These are phyloP conservation scores for Amorpha juglandis DNA, from an alignment of 2,888 invertebrate genomes.

Conservation along the genomic window DNA sequence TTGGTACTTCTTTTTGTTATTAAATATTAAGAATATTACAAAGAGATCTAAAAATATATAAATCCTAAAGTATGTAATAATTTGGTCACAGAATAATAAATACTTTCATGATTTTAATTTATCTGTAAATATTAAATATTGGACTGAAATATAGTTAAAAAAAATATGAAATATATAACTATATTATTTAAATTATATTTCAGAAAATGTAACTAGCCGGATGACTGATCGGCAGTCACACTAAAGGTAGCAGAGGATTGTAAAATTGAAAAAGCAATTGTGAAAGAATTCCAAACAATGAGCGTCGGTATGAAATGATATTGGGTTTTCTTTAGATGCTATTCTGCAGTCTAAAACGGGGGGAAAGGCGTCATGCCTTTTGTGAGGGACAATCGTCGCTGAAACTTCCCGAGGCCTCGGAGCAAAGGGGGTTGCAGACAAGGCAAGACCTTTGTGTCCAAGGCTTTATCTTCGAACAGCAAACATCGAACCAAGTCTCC, in stretches of 20 bases:
- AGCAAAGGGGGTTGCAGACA: conserved; percentile 39
- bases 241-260: conserved; percentile 52
- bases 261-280: conserved; percentile 74
- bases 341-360: conserved; percentile 60
- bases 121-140: no score
- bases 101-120: no score
- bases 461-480: conserved; percentile 65
- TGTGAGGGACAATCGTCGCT: conserved; percentile 74
- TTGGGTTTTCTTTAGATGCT: conserved; percentile 72
- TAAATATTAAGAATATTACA: no score
- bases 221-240: conserved; percentile 1
- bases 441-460: conserved; percentile 68
- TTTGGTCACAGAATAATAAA: no score
- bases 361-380: conserved; percentile 55
- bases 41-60: no score
- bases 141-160: no score
- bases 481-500: conserved; percentile 56
- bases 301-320: conserved; percentile 65
- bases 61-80: no score
- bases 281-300: conserved; percentile 72
- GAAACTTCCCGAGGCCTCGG: conserved; percentile 52
- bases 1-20: no score
- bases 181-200: no score
- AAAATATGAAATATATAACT: no score
- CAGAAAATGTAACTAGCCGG: background rate